Percentiles rank a stretch among this genome's conserved stretches.
phyloP scores from a whole-genome alignment of 2,113 vertebrate genomes.

The Choloepus hoffmanni region DNA sequence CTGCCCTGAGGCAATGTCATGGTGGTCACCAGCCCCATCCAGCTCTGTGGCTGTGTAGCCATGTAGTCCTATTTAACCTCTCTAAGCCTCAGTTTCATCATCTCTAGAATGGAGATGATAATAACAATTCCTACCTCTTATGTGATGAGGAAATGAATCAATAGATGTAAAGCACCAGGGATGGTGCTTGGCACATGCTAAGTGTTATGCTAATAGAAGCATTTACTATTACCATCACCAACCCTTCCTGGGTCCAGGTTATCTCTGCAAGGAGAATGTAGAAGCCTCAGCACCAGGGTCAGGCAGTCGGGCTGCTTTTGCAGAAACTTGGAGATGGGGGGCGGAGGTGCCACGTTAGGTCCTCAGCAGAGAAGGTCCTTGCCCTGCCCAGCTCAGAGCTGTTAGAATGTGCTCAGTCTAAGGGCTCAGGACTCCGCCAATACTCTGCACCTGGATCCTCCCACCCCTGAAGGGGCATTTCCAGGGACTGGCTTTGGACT shows the following conservation, averaged over 20 bases:
- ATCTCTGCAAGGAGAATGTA: not conserved
- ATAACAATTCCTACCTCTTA: not conserved
- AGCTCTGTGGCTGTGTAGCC: not conserved
- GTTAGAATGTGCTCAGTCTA: rapidly evolving
- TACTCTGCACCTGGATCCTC: rapidly evolving
- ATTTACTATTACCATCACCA: not conserved
- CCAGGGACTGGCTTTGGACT: not conserved
- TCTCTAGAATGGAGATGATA: not conserved
- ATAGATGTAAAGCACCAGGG: not conserved
- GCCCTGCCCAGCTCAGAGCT: not conserved
- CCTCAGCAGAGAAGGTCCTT: not conserved
- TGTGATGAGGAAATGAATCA: rapidly evolving
- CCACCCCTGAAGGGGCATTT: not conserved
- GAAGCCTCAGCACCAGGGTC: not conserved
- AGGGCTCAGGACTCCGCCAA: not conserved
- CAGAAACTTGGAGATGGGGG: not conserved
- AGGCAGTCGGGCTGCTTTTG: not conserved
- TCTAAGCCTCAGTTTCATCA: conserved; percentile 13
- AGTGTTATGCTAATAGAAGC: not conserved
- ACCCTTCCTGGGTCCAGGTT: not conserved
- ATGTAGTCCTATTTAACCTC: not conserved
- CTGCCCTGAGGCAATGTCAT: not conserved
- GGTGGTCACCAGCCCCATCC: not conserved
- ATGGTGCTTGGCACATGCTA: not conserved
- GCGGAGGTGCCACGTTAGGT: not conserved